Conservation (phyloP, 1,140 invertebrate species). For the Eupeodes corollae region DNA sequence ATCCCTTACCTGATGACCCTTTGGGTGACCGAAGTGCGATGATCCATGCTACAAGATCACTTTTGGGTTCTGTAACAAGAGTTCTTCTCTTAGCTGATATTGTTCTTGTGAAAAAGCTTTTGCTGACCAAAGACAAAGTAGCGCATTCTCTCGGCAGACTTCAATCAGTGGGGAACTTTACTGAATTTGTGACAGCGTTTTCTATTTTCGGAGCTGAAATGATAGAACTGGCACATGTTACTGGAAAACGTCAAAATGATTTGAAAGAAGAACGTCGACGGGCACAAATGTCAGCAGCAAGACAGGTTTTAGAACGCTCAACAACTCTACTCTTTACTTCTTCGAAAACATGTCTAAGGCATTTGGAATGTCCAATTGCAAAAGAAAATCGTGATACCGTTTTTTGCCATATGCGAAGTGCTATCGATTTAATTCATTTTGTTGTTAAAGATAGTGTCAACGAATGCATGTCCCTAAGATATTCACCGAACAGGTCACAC, state of each 20-base stretch:
- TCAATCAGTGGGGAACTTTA: constrained; percentile 92
- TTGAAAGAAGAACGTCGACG: constrained; percentile 88
- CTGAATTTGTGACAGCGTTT: constrained; percentile 97
- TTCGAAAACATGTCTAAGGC: constrained; percentile 87
- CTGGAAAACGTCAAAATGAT: constrained; percentile 71
- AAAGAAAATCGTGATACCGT: constrained; percentile 94
- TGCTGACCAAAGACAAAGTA: constrained; percentile 94
- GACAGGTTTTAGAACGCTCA: constrained; percentile 90
- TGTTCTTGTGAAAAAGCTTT: constrained; percentile 92
- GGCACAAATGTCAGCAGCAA: constrained; percentile 89
- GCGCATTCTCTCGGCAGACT: constrained; percentile 72
- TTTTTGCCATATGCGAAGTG: constrained; percentile 91
- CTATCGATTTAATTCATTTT: constrained; percentile 95
- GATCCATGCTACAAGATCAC: constrained; percentile 81
- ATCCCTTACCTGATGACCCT: constrained; percentile 39
- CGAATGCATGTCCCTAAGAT: constrained; percentile 32
- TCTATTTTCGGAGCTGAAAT: constrained; percentile 97
- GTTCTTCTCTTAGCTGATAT: constrained; percentile 97
- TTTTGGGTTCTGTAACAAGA: constrained; percentile 88
- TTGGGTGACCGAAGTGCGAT: constrained; percentile 59
- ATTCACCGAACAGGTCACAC: constrained; percentile 30
- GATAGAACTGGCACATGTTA: constrained; percentile 93
- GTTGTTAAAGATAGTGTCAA: constrained; percentile 89
- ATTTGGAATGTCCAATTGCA: constrained; percentile 86
- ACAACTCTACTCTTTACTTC: constrained; percentile 96